Conservation (phyloP, 2,888 invertebrate species). For the Oscheius myriophilus region DNA sequence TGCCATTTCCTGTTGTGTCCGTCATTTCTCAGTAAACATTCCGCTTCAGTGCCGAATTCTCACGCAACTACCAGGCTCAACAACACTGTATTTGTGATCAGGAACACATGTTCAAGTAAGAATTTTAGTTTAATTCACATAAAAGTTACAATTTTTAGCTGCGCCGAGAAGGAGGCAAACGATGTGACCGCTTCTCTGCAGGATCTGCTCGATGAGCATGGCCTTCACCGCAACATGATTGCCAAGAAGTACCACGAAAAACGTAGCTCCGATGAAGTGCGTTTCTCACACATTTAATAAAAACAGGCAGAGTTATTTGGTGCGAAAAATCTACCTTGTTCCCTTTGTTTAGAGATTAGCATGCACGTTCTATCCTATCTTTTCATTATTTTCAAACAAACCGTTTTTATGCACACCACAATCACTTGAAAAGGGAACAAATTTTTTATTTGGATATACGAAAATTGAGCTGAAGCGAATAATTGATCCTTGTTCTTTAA, state of each 20-base stretch:
- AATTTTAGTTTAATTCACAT: not conserved
- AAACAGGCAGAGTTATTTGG: too few relatives aligned
- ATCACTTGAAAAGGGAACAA: too few relatives aligned
- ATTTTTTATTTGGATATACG: too few relatives aligned
- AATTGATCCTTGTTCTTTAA: not conserved
- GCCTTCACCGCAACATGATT: conserved; percentile 66
- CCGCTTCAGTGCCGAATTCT: conserved; percentile 84
- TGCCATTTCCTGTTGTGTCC: too few relatives aligned
- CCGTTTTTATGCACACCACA: too few relatives aligned
- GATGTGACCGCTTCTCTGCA: conserved; percentile 55
- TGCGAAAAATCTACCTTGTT: not conserved
- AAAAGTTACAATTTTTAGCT: conserved; percentile 36
- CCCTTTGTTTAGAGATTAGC: not conserved
- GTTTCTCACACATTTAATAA: not conserved
- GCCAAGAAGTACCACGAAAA: conserved; percentile 70
- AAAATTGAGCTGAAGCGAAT: too few relatives aligned
- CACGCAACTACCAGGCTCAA: conserved; percentile 88
- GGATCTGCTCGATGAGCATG: conserved; percentile 64
- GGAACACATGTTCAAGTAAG: conserved; percentile 81
- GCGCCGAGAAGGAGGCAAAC: conserved; percentile 54
- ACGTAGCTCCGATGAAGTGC: conserved; percentile 52
- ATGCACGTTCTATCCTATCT: conserved; percentile 1
- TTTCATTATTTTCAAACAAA: conserved; percentile 11
- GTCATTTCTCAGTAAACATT: too few relatives aligned
- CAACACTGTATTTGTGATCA: conserved; percentile 97